phyloP scores from a whole-genome alignment of 1,140 invertebrate genomes.

The Helicoverpa armigera region DNA sequence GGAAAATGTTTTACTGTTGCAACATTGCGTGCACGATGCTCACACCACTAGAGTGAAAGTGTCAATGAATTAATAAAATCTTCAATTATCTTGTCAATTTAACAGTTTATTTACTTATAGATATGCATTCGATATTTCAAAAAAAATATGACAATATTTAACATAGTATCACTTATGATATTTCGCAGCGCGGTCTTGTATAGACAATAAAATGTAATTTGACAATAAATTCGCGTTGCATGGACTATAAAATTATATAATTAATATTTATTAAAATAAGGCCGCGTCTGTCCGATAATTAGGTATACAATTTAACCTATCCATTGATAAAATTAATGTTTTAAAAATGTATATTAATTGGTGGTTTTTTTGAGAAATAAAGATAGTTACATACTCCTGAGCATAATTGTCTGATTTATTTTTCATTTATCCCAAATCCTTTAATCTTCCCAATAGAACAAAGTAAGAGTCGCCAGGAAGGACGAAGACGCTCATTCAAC shows the following conservation, averaged over 20 bases:
- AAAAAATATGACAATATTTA: slow-evolving; percentile 36
- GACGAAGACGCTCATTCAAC: too few species aligned
- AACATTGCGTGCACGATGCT: neutral
- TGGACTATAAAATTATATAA: slow-evolving; percentile 26
- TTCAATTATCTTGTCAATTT: slow-evolving; percentile 43
- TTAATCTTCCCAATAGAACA: neutral
- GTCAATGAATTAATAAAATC: neutral
- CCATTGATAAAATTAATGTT: slow-evolving; percentile 76
- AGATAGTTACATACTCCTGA: slow-evolving; percentile 84
- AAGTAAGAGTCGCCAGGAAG: too few species aligned
- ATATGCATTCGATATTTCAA: slow-evolving; percentile 46
- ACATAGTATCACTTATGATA: slow-evolving; percentile 34
- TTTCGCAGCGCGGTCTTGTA: slow-evolving; percentile 43
- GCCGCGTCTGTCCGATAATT: slow-evolving; percentile 59
- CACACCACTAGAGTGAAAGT: neutral
- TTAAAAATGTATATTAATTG: slow-evolving; percentile 83
- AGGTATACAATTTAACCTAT: slow-evolving; percentile 73
- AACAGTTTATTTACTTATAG: neutral
- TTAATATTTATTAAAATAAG: slow-evolving; percentile 42
- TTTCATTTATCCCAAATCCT: slow-evolving; percentile 18
- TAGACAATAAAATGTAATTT: slow-evolving; percentile 45
- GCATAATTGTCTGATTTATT: slow-evolving; percentile 75
- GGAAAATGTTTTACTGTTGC: slow-evolving; percentile 11
- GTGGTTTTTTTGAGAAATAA: slow-evolving; percentile 83
- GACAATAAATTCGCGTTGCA: slow-evolving; percentile 47